Conservation (phyloP, 1,140 invertebrate genomes). For the Penaeus indicus region DNA sequence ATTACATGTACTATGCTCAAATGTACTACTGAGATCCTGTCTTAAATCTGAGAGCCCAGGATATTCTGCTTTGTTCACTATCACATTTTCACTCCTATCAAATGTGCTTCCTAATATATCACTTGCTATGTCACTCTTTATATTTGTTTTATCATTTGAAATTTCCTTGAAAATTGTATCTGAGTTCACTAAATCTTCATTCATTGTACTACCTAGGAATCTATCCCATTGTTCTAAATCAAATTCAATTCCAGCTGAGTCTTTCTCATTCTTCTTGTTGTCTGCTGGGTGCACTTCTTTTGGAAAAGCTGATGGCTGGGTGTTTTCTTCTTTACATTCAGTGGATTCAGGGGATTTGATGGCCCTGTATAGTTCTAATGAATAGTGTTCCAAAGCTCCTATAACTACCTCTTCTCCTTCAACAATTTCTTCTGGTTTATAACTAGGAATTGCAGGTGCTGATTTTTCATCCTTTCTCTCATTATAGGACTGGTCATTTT, state of each 20-base stretch:
- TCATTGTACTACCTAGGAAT: constrained; percentile 52
- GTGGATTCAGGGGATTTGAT: constrained; percentile 43
- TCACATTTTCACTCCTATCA: background rate
- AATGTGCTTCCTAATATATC: constrained; percentile 11
- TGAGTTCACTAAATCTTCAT: constrained; percentile 8
- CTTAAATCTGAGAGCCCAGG: background rate
- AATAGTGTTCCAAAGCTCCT: constrained; percentile 58
- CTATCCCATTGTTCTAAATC: constrained; percentile 56
- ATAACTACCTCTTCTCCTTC: constrained; percentile 59
- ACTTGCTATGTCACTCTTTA: constrained; percentile 11
- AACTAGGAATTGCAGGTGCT: constrained; percentile 26
- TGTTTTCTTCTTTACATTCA: too few species aligned
- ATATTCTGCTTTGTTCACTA: background rate
- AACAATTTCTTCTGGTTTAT: constrained; percentile 53
- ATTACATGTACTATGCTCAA: constrained; percentile 56
- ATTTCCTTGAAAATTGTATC: constrained; percentile 41
- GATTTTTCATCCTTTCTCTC: background rate
- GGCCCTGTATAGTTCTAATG: constrained; percentile 53
- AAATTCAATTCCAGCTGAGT: constrained; percentile 31
- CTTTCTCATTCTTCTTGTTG: too few species aligned
- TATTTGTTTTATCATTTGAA: background rate
- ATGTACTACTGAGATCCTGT: constrained; percentile 41
- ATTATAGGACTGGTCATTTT: background rate
- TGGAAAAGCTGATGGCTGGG: too few species aligned
- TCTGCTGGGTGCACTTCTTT: too few species aligned